Evolutionary conservation across 2,888 invertebrate species (phyloP).

Genomic region (Argynnis bischoffii): DNA sequence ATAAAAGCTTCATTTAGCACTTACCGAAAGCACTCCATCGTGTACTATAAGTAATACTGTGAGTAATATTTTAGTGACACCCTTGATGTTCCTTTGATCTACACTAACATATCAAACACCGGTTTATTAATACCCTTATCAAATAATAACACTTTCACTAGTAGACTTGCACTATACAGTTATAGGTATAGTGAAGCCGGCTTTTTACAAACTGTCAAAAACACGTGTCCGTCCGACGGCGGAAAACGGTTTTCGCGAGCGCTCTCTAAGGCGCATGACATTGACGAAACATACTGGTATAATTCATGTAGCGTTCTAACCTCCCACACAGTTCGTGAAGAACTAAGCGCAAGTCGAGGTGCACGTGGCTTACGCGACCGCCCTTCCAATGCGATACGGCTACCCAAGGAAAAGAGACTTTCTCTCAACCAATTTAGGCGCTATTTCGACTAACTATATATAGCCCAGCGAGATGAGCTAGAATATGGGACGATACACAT

Average conservation of each 20-base stretch:
- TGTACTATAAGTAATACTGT: slow-evolving; percentile 45
- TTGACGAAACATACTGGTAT: slow-evolving; percentile 62
- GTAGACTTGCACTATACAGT: slow-evolving; percentile 43
- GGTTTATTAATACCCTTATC: slow-evolving; percentile 48
- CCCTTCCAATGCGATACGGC: slow-evolving; percentile 72
- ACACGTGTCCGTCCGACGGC: slow-evolving; percentile 66
- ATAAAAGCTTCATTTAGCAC: slow-evolving; percentile 20
- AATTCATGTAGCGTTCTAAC: slow-evolving; percentile 78
- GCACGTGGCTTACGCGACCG: slow-evolving; percentile 80
- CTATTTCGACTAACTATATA: slow-evolving; percentile 59
- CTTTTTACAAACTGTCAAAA: slow-evolving; percentile 70
- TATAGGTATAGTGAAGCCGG: slow-evolving; percentile 45
- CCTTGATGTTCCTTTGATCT: slow-evolving; percentile 47
- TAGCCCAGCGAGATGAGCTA: slow-evolving; percentile 64
- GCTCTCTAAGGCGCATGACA: slow-evolving; percentile 69
- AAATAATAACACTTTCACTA: slow-evolving; percentile 63
- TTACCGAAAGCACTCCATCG: slow-evolving; percentile 69
- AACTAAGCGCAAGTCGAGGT: slow-evolving; percentile 78
- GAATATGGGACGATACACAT: slow-evolving; percentile 71
- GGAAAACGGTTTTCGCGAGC: slow-evolving; percentile 67
- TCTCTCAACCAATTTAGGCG: slow-evolving; percentile 64
- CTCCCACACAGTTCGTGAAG: slow-evolving; percentile 81
- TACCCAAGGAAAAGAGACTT: slow-evolving; percentile 73
- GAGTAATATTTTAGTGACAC: slow-evolving; percentile 47
- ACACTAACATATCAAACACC: slow-evolving; percentile 55